Percentiles rank a stretch among this genome's conserved stretches.
phyloP scores from a whole-genome alignment of 2,888 invertebrate species.

The Drosophila buzzatii region DNA sequence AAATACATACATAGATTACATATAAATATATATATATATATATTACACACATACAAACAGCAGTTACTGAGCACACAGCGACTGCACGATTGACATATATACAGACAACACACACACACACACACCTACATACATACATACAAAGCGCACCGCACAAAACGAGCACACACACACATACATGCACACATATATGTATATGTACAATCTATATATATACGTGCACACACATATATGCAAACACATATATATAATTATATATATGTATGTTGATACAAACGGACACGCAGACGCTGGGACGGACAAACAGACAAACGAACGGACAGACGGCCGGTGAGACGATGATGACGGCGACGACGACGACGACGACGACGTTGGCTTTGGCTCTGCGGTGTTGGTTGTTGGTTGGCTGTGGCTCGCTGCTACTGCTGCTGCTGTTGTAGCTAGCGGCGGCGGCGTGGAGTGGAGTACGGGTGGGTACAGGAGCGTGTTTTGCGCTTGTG shows the following conservation, averaged over 20 bases:
- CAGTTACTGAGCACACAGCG: constrained; percentile 72
- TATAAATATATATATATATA: constrained; percentile 36
- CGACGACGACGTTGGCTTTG: constrained; percentile 74
- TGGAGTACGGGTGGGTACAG: constrained; percentile 77
- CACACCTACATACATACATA: constrained; percentile 38
- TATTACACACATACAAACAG: constrained; percentile 55
- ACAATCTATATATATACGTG: constrained; percentile 49
- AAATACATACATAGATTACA: too few species aligned
- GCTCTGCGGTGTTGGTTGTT: constrained; percentile 67
- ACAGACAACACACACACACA: constrained; percentile 50
- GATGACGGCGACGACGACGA: constrained; percentile 49
- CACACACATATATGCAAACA: constrained; percentile 39
- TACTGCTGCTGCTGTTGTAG: constrained; percentile 51
- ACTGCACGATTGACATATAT: constrained; percentile 74
- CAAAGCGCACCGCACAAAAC: constrained; percentile 62
- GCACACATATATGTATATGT: constrained; percentile 10
- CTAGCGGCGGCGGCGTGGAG: constrained; percentile 57
- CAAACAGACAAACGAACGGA: constrained; percentile 52
- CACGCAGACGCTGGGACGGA: constrained; percentile 67
- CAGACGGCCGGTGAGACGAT: constrained; percentile 63
- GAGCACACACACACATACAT: constrained; percentile 47
- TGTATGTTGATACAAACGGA: constrained; percentile 62
- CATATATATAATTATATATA: constrained; percentile 34
- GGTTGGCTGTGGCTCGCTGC: constrained; percentile 64
- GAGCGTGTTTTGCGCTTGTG: constrained; percentile 77